phyloP scores from a whole-genome alignment of 1,140 invertebrate genomes.

The Littorina saxatilis region DNA sequence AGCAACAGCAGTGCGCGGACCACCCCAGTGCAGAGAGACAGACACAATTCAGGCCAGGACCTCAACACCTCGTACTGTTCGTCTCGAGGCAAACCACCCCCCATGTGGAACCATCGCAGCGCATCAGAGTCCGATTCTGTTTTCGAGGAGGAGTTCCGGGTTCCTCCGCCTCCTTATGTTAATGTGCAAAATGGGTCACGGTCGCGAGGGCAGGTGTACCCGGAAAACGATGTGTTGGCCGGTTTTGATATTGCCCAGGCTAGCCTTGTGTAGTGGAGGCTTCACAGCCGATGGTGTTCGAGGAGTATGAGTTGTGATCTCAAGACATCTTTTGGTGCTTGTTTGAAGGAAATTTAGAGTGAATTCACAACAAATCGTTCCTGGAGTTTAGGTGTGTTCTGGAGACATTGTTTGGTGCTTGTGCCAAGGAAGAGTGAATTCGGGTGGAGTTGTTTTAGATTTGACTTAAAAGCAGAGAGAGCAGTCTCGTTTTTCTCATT shows the following conservation, averaged over 20 bases:
- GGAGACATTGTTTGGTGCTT: too few relatives aligned
- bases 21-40: not conserved
- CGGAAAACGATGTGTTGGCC: conserved; percentile 41
- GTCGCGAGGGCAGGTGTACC: conserved; percentile 50
- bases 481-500: too few relatives aligned
- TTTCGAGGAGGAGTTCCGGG: conserved; percentile 28
- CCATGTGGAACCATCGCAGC: conserved; percentile 14
- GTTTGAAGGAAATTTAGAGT: too few relatives aligned
- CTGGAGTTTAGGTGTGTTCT: not conserved
- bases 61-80: conserved; percentile 1
- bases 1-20: conserved; percentile 13
- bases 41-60: not conserved
- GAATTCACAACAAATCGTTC: not conserved
- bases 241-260: conserved; percentile 47
- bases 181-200: conserved; percentile 32
- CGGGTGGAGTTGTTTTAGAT: not conserved
- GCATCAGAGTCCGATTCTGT: conserved; percentile 32
- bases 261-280: conserved; percentile 44
- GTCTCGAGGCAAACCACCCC: conserved; percentile 30
- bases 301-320: not conserved
- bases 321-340: not conserved
- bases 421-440: not conserved
- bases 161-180: conserved; percentile 13
- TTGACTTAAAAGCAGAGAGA: too few relatives aligned
- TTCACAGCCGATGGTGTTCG: not conserved